Evolutionary conservation across 2,888 invertebrate genomes (phyloP).

Genomic region (Andrena chrysosceles): DNA sequence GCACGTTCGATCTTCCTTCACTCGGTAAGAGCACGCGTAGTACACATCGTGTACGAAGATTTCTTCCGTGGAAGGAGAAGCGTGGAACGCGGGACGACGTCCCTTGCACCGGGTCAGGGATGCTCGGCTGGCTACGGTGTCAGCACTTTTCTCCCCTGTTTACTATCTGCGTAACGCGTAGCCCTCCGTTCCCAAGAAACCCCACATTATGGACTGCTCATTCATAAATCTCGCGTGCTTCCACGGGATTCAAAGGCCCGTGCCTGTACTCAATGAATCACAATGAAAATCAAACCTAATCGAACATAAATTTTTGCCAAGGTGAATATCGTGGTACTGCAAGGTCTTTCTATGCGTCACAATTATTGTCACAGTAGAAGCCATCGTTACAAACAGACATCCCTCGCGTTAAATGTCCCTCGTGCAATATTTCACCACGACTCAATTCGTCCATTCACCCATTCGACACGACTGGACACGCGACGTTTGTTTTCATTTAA

Average conservation of each 20-base stretch:
- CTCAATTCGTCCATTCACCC: conserved; percentile 15
- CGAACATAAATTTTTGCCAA: background rate
- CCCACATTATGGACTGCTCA: background rate
- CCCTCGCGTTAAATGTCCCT: conserved; percentile 9
- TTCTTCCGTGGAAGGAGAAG: conserved; percentile 10
- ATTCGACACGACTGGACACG: conserved; percentile 25
- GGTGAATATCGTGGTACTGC: background rate
- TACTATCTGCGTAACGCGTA: conserved; percentile 21
- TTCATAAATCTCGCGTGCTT: conserved; percentile 21
- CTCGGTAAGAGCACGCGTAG: background rate
- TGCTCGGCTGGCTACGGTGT: conserved; percentile 27
- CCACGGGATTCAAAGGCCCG: background rate
- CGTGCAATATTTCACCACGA: background rate
- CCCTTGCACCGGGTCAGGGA: conserved; percentile 53
- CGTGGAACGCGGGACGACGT: conserved; percentile 22
- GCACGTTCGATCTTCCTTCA: background rate
- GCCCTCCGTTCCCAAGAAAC: background rate
- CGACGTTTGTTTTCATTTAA: conserved; percentile 25
- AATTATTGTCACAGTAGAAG: background rate
- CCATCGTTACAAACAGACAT: background rate
- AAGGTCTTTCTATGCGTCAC: background rate
- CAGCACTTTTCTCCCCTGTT: conserved; percentile 36
- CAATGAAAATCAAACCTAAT: no score
- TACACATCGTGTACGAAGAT: conserved; percentile 1
- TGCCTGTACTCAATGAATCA: no score